Evolutionary conservation across 92 coral and sea anemone species (phyloP).

Genomic region (Paramuricea clavata): DNA sequence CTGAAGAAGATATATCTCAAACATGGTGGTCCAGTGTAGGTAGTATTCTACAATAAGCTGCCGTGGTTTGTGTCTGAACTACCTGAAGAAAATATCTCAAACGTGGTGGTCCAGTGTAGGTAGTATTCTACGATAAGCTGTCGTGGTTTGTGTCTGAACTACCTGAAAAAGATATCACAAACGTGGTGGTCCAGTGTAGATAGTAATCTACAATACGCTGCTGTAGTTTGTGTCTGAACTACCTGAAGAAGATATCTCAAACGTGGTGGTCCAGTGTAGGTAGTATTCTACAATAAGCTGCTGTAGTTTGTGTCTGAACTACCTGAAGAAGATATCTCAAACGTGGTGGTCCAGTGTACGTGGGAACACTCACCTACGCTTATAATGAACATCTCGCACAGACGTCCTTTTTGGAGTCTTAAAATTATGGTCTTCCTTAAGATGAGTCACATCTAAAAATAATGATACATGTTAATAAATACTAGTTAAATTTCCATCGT

Average conservation of each 20-base stretch:
- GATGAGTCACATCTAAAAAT: not conserved
- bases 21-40: not conserved
- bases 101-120: not conserved
- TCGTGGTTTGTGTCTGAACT: not conserved
- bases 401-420: slow-evolving; percentile 26
- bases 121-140: not conserved
- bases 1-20: not conserved
- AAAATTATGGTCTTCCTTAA: slow-evolving; percentile 35
- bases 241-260: too few species aligned
- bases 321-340: not conserved
- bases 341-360: not conserved
- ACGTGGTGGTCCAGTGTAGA: too few species aligned
- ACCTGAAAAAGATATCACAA: too few species aligned
- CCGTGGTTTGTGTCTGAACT: too few species aligned
- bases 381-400: not conserved
- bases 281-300: not conserved
- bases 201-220: not conserved
- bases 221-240: not conserved
- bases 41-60: not conserved
- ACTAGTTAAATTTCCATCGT: not conserved
- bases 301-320: too few species aligned
- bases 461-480: too few species aligned
- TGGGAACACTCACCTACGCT: not conserved
- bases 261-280: too few species aligned
- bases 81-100: not conserved